phyloP scores from a whole-genome alignment of 2,113 vertebrate genomes.

The Epinephelus cyanopodus region DNA sequence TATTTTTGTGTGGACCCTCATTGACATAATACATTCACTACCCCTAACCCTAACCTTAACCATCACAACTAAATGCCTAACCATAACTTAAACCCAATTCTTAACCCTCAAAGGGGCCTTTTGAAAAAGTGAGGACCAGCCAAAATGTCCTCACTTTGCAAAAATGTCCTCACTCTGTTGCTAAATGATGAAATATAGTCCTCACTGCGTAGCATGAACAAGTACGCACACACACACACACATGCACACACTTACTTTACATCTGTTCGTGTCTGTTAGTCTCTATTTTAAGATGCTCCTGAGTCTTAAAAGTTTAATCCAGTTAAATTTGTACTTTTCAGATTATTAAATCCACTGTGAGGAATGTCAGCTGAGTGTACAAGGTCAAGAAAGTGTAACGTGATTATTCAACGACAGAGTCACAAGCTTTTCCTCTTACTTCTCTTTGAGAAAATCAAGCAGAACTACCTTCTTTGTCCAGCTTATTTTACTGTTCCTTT shows the following conservation, averaged over 20 bases:
- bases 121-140: too few relatives aligned
- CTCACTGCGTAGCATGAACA: too few relatives aligned
- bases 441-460: slow-evolving; percentile 4
- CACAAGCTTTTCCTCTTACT: background rate
- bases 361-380: slow-evolving; percentile 52
- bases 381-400: slow-evolving; percentile 53
- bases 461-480: background rate
- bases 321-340: slow-evolving; percentile 59
- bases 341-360: slow-evolving; percentile 54
- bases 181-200: too few relatives aligned
- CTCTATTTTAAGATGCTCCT: slow-evolving; percentile 43
- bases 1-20: too few relatives aligned
- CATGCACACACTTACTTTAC: background rate
- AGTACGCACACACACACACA: background rate
- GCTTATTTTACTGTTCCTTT: background rate
- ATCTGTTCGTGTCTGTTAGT: slow-evolving; percentile 16
- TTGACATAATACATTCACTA: too few relatives aligned
- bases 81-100: too few relatives aligned
- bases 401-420: slow-evolving; percentile 26
- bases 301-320: slow-evolving; percentile 56
- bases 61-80: too few relatives aligned
- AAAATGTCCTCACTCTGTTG: too few relatives aligned
- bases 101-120: too few relatives aligned
- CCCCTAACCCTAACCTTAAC: too few relatives aligned
- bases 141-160: too few relatives aligned